These are phyloP conservation scores for Neogale vison DNA, from an alignment of 2,113 vertebrate genomes.

Conservation along the genomic window DNA sequence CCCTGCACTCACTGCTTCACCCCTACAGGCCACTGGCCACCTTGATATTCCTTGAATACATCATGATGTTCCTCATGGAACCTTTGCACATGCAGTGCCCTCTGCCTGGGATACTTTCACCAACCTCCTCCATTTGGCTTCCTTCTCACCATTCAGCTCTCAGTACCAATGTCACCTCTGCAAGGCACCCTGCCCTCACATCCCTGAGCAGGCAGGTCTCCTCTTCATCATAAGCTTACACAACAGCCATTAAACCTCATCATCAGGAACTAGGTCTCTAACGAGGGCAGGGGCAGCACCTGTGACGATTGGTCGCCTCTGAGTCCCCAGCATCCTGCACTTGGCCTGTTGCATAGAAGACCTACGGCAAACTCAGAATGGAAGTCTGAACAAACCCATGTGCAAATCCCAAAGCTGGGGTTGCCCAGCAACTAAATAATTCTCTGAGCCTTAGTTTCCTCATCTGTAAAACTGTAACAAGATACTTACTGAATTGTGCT, in stretches of 20 bases:
- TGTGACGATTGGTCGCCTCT: background rate
- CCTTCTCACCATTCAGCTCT: background rate
- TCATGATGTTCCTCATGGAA: background rate
- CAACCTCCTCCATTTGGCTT: background rate
- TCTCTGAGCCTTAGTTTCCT: background rate
- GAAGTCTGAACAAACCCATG: background rate
- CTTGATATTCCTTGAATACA: background rate
- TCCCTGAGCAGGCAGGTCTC: background rate
- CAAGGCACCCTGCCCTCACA: background rate
- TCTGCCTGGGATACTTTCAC: background rate
- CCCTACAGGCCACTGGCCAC: background rate
- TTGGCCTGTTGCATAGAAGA: background rate
- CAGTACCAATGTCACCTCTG: background rate
- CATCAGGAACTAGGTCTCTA: background rate
- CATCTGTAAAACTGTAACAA: background rate
- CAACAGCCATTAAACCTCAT: background rate
- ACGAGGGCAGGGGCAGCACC: accelerated
- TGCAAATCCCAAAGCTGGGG: background rate
- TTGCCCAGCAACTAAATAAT: background rate
- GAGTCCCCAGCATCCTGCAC: background rate
- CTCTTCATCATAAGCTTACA: background rate
- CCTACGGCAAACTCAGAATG: background rate
- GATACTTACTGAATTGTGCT: background rate
- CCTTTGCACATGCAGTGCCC: background rate
- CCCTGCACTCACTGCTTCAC: background rate